phyloP scores from a whole-genome alignment of 2,113 vertebrate species.

The Tympanuchus pallidicinctus region DNA sequence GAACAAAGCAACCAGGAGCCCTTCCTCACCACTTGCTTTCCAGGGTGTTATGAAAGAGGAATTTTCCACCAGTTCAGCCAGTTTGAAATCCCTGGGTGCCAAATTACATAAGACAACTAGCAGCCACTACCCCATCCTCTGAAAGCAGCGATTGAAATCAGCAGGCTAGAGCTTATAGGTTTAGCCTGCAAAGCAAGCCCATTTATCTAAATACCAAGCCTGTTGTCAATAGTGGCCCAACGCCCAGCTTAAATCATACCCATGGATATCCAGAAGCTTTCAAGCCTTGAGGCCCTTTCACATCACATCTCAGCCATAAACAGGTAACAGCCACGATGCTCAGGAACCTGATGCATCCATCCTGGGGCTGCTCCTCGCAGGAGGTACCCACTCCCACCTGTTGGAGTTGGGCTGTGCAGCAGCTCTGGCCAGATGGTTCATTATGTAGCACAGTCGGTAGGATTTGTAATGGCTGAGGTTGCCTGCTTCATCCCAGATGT shows the following conservation, averaged over 20 bases:
- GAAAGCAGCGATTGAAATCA: not conserved
- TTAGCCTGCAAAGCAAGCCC: not conserved
- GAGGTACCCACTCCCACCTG: not conserved
- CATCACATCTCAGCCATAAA: accelerated
- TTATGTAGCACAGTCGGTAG: not conserved
- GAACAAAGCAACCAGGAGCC: not conserved
- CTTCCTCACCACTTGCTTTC: not conserved
- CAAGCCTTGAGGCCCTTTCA: not conserved
- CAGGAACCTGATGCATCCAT: accelerated
- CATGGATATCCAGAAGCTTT: not conserved
- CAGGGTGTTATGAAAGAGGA: not conserved
- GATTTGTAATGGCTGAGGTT: not conserved
- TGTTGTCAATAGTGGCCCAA: not conserved
- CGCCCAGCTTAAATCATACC: not conserved
- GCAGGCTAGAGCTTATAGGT: not conserved
- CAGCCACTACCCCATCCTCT: not conserved
- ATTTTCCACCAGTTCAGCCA: not conserved
- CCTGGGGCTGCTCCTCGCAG: not conserved
- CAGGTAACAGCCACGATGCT: accelerated
- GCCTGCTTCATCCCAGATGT: not conserved
- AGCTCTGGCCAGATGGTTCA: not conserved
- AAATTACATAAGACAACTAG: not conserved
- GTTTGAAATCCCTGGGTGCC: not conserved
- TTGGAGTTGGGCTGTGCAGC: accelerated
- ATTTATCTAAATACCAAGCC: not conserved